Evolutionary conservation across 2,113 vertebrate species (phyloP).

Genomic region (Paratilapia polleni): DNA sequence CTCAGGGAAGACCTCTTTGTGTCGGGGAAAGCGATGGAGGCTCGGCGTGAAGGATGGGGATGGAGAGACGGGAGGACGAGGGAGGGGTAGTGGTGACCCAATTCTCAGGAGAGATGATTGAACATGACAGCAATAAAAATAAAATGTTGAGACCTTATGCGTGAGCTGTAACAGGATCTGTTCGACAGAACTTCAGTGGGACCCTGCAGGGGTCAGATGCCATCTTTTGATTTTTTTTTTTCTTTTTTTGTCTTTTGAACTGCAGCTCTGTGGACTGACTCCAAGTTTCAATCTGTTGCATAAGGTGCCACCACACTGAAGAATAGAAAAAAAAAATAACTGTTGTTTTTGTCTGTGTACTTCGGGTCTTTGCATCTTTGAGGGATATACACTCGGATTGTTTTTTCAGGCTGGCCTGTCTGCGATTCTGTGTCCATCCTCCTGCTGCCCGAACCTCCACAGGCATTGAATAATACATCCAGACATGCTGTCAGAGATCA

Average conservation of each 20-base stretch:
- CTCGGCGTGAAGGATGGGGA: slow-evolving; percentile 47
- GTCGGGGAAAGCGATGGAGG: slow-evolving; percentile 12
- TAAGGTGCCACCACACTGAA: slow-evolving; percentile 46
- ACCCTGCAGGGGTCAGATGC: slow-evolving; percentile 37
- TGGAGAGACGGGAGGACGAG: slow-evolving; percentile 14
- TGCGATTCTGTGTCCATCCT: slow-evolving; percentile 47
- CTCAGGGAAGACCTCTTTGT: slow-evolving; percentile 63
- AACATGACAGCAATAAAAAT: slow-evolving; percentile 67
- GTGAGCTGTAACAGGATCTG: slow-evolving; percentile 45
- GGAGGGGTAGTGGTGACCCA: slow-evolving; percentile 44
- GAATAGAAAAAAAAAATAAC: neutral
- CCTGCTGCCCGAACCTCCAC: slow-evolving; percentile 43
- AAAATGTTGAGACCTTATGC: slow-evolving; percentile 52
- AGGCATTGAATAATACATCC: slow-evolving; percentile 72
- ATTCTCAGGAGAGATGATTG: slow-evolving; percentile 57
- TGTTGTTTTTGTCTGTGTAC: slow-evolving; percentile 43
- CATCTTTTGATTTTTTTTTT: slow-evolving; percentile 6
- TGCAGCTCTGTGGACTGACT: slow-evolving; percentile 28
- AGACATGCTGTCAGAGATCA: slow-evolving; percentile 74
- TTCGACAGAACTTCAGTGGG: slow-evolving; percentile 44
- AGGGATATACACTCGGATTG: slow-evolving; percentile 36
- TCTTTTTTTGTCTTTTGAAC: neutral
- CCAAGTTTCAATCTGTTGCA: slow-evolving; percentile 67
- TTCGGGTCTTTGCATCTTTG: slow-evolving; percentile 43
- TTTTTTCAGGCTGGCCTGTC: slow-evolving; percentile 25